These are phyloP conservation scores for Romanomermis culicivorax DNA, from an alignment of 2,888 invertebrate species.

Conservation along the genomic window DNA sequence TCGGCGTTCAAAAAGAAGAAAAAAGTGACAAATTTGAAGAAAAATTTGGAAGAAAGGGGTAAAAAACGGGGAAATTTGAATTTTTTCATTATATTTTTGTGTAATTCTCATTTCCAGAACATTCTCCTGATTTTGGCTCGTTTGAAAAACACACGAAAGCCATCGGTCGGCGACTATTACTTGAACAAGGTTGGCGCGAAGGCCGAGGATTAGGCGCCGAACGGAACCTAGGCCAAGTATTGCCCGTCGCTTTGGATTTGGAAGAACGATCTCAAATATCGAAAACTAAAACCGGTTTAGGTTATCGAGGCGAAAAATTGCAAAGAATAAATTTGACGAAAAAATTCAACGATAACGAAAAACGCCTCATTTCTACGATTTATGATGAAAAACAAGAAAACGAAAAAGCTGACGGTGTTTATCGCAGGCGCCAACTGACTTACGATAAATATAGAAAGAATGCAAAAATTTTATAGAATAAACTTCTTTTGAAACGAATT, in stretches of 20 bases:
- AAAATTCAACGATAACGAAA: constrained; percentile 6
- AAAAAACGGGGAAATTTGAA: too few species aligned
- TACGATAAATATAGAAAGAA: neutral
- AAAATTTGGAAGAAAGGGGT: too few species aligned
- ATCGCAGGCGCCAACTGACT: neutral
- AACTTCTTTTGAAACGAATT: too few species aligned
- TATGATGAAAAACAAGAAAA: constrained; percentile 10
- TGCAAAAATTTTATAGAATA: too few species aligned
- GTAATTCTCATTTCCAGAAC: too few species aligned
- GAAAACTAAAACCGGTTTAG: constrained; percentile 15
- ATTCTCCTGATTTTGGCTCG: constrained; percentile 29
- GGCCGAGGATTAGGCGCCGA: constrained; percentile 35
- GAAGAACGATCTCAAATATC: constrained; percentile 16
- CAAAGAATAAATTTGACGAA: constrained; percentile 13
- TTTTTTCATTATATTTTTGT: too few species aligned
- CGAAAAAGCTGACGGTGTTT: neutral
- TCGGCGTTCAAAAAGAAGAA: constrained; percentile 6
- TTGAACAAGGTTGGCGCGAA: constrained; percentile 36
- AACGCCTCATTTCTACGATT: constrained; percentile 15
- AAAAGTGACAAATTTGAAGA: too few species aligned
- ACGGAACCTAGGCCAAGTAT: constrained; percentile 26
- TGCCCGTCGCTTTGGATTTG: constrained; percentile 16
- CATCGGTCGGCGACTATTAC: constrained; percentile 24
- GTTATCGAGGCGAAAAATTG: constrained; percentile 17
- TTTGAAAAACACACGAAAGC: constrained; percentile 34